phyloP scores from a whole-genome alignment of 2,113 vertebrate species.

The Actinemys pallida region DNA sequence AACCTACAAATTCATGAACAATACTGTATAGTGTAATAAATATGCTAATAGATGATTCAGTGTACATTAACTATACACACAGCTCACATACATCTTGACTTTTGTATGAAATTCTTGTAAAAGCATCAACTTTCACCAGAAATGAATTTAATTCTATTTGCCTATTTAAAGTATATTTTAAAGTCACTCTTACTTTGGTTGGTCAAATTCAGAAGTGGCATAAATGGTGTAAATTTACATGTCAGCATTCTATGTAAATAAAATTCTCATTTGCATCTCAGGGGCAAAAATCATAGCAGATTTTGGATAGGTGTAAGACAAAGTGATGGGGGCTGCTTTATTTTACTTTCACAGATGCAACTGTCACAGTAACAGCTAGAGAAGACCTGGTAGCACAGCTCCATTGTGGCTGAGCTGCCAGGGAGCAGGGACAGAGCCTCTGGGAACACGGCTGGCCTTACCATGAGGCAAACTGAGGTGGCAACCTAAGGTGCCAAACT shows the following conservation, averaged over 20 bases:
- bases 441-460: not conserved
- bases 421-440: not conserved
- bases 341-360: not conserved
- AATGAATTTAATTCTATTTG: not conserved
- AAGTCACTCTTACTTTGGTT: not conserved
- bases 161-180: not conserved
- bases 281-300: not conserved
- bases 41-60: not conserved
- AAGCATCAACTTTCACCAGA: not conserved
- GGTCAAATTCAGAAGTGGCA: not conserved
- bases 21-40: not conserved
- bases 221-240: not conserved
- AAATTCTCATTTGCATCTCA: not conserved
- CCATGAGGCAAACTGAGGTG: too few relatives aligned
- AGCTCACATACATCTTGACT: not conserved
- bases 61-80: not conserved
- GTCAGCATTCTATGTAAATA: not conserved
- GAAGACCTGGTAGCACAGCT: not conserved
- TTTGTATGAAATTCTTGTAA: not conserved
- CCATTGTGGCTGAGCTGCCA: not conserved
- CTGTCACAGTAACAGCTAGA: not conserved
- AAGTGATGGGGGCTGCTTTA: not conserved
- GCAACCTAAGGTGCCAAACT: too few relatives aligned
- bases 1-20: not conserved
- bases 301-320: not conserved